phyloP scores from a whole-genome alignment of 2,113 vertebrate species.

The Rhinolophus ferrumequinum region DNA sequence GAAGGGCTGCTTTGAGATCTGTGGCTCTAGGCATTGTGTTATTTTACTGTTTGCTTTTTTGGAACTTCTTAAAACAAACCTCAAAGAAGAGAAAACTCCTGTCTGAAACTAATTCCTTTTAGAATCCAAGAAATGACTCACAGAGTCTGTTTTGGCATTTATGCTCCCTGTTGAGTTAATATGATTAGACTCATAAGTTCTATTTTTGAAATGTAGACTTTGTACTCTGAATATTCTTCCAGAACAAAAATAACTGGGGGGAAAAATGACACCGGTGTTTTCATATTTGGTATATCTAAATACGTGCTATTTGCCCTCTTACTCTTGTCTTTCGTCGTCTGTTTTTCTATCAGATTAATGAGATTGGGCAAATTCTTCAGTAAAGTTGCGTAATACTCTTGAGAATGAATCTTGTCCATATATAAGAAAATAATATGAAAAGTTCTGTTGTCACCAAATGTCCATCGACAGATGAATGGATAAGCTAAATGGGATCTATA shows the following conservation, averaged over 20 bases:
- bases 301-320: fast-evolving
- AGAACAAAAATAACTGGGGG: background rate
- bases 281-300: background rate
- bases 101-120: slow-evolving; percentile 36
- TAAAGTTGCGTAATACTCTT: background rate
- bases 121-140: slow-evolving; percentile 70
- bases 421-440: background rate
- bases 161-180: slow-evolving; percentile 49
- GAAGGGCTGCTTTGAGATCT: background rate
- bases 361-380: background rate
- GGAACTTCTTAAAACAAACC: slow-evolving; percentile 69
- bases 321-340: background rate
- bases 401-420: background rate
- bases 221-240: slow-evolving; percentile 37
- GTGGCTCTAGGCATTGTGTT: background rate
- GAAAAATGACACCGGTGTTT: background rate
- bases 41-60: slow-evolving; percentile 54
- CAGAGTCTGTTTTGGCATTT: slow-evolving; percentile 36
- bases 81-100: slow-evolving; percentile 56
- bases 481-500: background rate
- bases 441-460: background rate
- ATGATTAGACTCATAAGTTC: slow-evolving; percentile 65
- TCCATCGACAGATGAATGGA: background rate
- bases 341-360: background rate
- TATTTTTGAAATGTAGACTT: slow-evolving; percentile 68